Base-by-base conservation (phyloP, 2,888 invertebrate species). In the Apotomis turbidana region DNA sequence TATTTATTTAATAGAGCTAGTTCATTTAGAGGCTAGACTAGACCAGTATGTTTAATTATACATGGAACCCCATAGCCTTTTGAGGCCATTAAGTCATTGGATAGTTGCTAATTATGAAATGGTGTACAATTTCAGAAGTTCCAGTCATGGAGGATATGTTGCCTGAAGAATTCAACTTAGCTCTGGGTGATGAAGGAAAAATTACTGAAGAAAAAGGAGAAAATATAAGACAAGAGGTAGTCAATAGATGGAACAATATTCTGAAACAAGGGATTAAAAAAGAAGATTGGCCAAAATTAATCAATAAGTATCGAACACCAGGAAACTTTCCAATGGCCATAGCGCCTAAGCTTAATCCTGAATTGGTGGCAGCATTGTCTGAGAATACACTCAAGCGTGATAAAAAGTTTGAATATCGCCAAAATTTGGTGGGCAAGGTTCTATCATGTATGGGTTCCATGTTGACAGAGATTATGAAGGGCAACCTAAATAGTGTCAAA, bases 281-380 rank as follows among this genome's bases (percentile, higher is more conserved):
- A 46, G 60, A 60, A 60, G 46, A 60, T 15, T 60, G 60, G 60
- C 3, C 46, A 1, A 60, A 46, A 15, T 46, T 60, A 46, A 9
- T 60, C 5, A 49, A 60, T 10, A 60, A 60, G 12, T 60, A 60
- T 12, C 15, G 0, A 9, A 60, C 46, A 15, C 60, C 60, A 60
- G 27, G 46, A 5, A 46, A 60, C 12, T 60, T 60, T 27, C 15
- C 60, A 6, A 60, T 46, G 60, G 15, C 60, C 15, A 60, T 60
- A 15, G 60, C 46, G 5, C 60, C 60, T 15, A 60, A 60, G 46
- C 60, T 60, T 3, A 60, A 60, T 60, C 6, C 60, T 8, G 60
- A 60, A 9, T 4, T 60, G 46, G 27, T 46, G 8, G 46, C 60
- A 9, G 60, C 60, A 10, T 10, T 60, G 4, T 60, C 60, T 0